These are phyloP conservation scores for Apogon hyalosoma DNA, from an alignment of 2,797 vertebrate genomes.

Conservation along the genomic window DNA sequence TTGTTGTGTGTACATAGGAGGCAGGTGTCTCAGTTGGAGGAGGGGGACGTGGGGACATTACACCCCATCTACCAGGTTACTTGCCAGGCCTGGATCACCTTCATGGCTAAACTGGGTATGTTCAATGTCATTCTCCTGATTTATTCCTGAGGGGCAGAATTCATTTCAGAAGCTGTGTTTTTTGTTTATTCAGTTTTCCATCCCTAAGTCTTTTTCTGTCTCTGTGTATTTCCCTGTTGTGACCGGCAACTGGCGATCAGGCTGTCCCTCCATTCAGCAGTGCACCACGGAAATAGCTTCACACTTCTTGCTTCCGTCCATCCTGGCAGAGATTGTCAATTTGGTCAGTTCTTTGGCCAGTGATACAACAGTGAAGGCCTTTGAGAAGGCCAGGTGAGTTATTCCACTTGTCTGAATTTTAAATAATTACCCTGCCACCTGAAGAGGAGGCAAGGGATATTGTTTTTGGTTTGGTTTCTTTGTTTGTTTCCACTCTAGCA, in stretches of 20 bases:
- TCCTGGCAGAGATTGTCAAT: slow-evolving; percentile 89
- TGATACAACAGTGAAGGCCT: slow-evolving; percentile 93
- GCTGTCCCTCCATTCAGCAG: slow-evolving; percentile 91
- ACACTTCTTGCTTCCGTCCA: slow-evolving; percentile 91
- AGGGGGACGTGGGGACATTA: slow-evolving; percentile 90
- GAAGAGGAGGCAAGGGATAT: too few species aligned
- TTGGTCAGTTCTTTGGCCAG: slow-evolving; percentile 90
- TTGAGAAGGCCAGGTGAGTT: slow-evolving; percentile 89
- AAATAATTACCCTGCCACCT: not conserved
- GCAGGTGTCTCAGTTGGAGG: slow-evolving; percentile 89
- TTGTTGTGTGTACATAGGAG: slow-evolving; percentile 80
- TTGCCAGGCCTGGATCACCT: slow-evolving; percentile 91
- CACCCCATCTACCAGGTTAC: slow-evolving; percentile 88
- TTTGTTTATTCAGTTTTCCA: not conserved
- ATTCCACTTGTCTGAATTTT: not conserved
- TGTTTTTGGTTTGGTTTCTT: too few species aligned
- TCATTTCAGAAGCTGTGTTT: not conserved
- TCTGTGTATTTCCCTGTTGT: slow-evolving; percentile 7
- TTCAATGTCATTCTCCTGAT: not conserved
- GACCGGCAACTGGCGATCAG: slow-evolving; percentile 66
- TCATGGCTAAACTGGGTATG: slow-evolving; percentile 92
- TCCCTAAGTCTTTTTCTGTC: not conserved
- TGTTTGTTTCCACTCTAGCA: too few species aligned
- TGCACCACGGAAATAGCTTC: slow-evolving; percentile 90
- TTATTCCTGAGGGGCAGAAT: not conserved